Evolutionary conservation across 1,140 invertebrate genomes (phyloP), one percentile per base, ranked within the genome.

Genomic region (Cryptotermes secundus): DNA sequence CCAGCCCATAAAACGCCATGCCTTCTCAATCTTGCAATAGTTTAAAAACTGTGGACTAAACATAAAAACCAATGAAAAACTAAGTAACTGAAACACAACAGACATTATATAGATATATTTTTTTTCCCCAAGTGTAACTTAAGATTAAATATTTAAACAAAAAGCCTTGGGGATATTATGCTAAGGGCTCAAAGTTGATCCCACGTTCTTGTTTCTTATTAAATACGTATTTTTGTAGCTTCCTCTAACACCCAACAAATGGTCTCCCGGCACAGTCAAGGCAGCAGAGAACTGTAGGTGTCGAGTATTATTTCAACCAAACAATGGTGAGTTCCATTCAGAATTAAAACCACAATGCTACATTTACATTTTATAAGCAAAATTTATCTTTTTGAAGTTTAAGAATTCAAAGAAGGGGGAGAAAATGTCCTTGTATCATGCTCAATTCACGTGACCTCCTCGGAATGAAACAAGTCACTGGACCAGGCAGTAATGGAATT

Each of bases 221-320:
- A n/a, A 72, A 72, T 14, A 12, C n/a, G n/a, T 72, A 72, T 72
- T 72, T 72, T 72, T 72, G 26, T 72, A 31, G 26, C 26, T 6
- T 12, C 7, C 3, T 72, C 59, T 31, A 14, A 31, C 59, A 72
- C n/a, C n/a, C 59, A 31, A 72, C 19, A 72, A 12, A 26, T 9
- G 12, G 4, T 72, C 59, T 72, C 59, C 31, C 59, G 59, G 59
- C 59, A 72, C 59, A 72, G 59, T 72, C 59, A 72, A 72, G 59
- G 59, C 59, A 72, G 59, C 59, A 72, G 59, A 72, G 59, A 72
- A 72, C 31, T 72, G 59, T 12, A n/a, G 59, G 59, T 72, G 59
- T 26, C 4, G 6, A 2, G 26, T 12, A 65, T 45, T 45, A 45
- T n/a, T 65, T 65, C 59, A n/a, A 2, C n/a, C 59, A n/a, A n/a